Percentiles rank a stretch among this genome's conserved stretches.
These are phyloP conservation scores for Leptatherina wallacei DNA, from an alignment of 2,797 vertebrate genomes.

Conservation along the genomic window DNA sequence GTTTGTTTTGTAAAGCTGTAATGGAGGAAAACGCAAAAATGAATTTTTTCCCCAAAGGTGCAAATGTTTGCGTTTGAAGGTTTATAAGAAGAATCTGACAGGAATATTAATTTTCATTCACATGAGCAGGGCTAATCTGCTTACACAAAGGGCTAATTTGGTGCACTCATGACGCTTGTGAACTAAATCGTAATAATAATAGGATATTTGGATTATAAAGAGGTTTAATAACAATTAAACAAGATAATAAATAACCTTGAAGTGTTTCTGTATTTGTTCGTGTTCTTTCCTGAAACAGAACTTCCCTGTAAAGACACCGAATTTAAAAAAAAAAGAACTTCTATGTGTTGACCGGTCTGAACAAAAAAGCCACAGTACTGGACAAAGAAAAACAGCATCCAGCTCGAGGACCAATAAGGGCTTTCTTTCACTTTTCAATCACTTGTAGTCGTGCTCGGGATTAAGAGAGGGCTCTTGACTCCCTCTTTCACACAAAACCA, in stretches of 20 bases:
- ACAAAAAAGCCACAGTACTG: slow-evolving; percentile 48
- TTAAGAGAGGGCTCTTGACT: slow-evolving; percentile 81
- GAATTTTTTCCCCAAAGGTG: not conserved
- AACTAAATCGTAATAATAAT: slow-evolving; percentile 51
- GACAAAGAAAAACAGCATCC: slow-evolving; percentile 69
- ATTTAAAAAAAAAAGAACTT: slow-evolving; percentile 30
- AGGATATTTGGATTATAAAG: slow-evolving; percentile 36
- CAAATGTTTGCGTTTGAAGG: not conserved
- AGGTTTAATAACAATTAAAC: slow-evolving; percentile 21
- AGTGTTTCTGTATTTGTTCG: slow-evolving; percentile 22
- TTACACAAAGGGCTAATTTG: slow-evolving; percentile 40
- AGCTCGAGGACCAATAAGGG: slow-evolving; percentile 71
- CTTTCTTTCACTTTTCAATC: slow-evolving; percentile 78
- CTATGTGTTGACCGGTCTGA: slow-evolving; percentile 43
- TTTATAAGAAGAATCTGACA: not conserved
- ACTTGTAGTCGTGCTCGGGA: slow-evolving; percentile 69
- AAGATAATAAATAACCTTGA: slow-evolving; percentile 11
- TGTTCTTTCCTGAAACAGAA: slow-evolving; percentile 13
- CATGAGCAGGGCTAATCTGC: slow-evolving; percentile 14
- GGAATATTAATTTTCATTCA: not conserved
- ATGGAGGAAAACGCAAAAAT: not conserved
- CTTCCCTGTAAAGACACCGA: slow-evolving; percentile 22
- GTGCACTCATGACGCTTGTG: not conserved
- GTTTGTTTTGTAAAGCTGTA: not conserved
- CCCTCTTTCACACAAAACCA: slow-evolving; percentile 76